Conservation (phyloP, 1,140 invertebrate species). For the Drosophila arawakana region DNA sequence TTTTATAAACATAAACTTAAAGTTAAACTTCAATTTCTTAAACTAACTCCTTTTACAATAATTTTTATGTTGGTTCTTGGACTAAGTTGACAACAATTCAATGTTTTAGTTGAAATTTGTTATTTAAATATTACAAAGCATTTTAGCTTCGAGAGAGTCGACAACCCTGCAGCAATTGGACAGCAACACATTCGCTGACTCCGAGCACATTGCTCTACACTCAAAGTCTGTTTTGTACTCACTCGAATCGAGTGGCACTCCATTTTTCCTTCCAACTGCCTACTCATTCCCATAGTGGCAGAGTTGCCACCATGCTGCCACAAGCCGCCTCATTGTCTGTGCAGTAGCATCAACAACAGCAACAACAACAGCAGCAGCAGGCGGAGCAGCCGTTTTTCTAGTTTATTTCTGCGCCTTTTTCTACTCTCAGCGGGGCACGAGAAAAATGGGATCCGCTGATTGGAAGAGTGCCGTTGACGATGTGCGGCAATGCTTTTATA, state of each 20-base stretch:
- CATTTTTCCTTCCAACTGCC: not conserved
- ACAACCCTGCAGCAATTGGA: constrained; percentile 37
- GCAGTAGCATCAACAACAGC: not conserved
- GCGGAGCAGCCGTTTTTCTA: constrained; percentile 76
- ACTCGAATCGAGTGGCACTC: constrained; percentile 43
- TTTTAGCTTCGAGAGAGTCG: not conserved
- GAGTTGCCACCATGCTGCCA: constrained; percentile 1
- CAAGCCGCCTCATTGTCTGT: constrained; percentile 21
- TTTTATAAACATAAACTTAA: too few species aligned
- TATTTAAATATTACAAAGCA: too few species aligned
- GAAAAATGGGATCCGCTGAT: constrained; percentile 80
- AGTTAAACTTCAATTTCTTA: too few species aligned
- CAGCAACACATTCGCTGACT: not conserved
- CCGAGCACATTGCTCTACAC: constrained; percentile 28
- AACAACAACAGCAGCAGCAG: constrained; percentile 24
- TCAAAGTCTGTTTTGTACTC: constrained; percentile 28
- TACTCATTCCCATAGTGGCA: not conserved
- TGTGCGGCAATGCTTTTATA: constrained; percentile 62
- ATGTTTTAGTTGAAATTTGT: too few species aligned
- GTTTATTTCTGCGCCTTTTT: constrained; percentile 71
- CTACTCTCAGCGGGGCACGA: constrained; percentile 43
- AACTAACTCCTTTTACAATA: too few species aligned
- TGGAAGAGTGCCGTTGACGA: constrained; percentile 64
- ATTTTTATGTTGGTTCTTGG: not conserved
- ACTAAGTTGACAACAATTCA: constrained; percentile 22